Evolutionary conservation across 2,888 invertebrate species (phyloP), one percentile per base, ranked within the genome.

Genomic region (Clanis bilineata): DNA sequence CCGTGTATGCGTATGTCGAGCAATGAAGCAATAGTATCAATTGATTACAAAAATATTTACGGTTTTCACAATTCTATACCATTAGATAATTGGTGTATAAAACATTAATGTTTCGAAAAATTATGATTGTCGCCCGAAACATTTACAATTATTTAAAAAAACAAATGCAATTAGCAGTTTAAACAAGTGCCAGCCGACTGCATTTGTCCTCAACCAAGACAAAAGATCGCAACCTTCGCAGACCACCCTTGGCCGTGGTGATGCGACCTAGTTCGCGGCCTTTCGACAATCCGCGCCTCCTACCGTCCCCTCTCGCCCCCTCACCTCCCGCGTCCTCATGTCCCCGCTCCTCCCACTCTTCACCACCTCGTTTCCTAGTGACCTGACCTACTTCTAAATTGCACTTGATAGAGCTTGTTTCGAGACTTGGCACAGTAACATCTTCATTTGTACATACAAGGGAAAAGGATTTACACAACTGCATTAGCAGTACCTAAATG

Each of bases 171-270:
- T 51, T 10, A 9, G n/a, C 15, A 56, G 23, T 36, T 41, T 12
- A 22, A 28, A 25, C 21, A 44, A 36, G 36, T 38, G 23, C 9
- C 32, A 44, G 60, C 56, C 51, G 45, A 57, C 51, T 58, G 60
- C 58, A 61, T 61, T 61, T 64, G 67, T 68, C 67, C 70, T 73
- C 66, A 64, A 71, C 67, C 74, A 73, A 82, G 79, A 86, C 82
- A 86, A 85, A 86, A 78, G 73, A 79, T 70, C 71, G 71, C 87
- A 90, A 91, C 89, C 90, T 90, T 90, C 86, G 83, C 72, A 71
- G 77, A 79, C 80, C 88, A 90, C 89, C 90, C 90, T 91, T 91
- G 90, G 90, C 90, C 90, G 88, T 91, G 90, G 88, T 85, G 77
- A 72, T 85, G 78, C 77, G 89, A 89, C 90, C 88, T 82, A 89